phyloP scores from a whole-genome alignment of 2,113 vertebrate species.

The Siphamia tubifer region DNA sequence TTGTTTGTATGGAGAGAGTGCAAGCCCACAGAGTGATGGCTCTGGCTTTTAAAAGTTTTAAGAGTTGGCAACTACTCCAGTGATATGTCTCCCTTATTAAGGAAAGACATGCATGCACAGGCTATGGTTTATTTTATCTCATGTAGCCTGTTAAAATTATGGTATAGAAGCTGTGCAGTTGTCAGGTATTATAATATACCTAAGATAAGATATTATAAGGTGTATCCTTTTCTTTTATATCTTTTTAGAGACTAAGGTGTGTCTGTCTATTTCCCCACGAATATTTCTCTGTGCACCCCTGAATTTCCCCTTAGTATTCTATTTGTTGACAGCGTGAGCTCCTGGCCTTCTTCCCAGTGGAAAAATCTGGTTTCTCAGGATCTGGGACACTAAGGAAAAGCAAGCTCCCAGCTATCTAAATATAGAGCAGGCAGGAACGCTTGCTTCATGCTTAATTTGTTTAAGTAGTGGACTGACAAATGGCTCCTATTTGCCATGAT shows the following conservation, averaged over 20 bases:
- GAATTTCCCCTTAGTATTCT: not conserved
- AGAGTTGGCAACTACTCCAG: not conserved
- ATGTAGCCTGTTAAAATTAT: not conserved
- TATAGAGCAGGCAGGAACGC: slow-evolving; percentile 61
- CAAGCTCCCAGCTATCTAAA: slow-evolving; percentile 65
- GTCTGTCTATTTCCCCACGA: not conserved
- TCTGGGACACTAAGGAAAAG: slow-evolving; percentile 66
- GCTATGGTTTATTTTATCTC: not conserved
- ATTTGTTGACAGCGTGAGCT: slow-evolving; percentile 50
- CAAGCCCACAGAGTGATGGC: not conserved
- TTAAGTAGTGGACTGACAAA: slow-evolving; percentile 64
- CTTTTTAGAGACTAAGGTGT: no score
- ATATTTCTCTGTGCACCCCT: not conserved
- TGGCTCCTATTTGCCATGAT: slow-evolving; percentile 19
- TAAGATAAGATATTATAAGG: no score
- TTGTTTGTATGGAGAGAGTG: not conserved
- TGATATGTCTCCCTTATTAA: not conserved
- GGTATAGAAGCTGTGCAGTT: not conserved
- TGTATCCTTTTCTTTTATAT: no score
- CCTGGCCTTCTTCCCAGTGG: slow-evolving; percentile 50
- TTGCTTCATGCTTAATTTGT: slow-evolving; percentile 45
- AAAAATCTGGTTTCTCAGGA: slow-evolving; percentile 65
- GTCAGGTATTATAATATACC: not conserved
- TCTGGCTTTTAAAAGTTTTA: not conserved
- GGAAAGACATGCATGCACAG: not conserved